Evolutionary conservation across 53 echinoderm and acorn worm genomes (phyloP), one percentile per base, ranked within the genome.

Genomic region (Apostichopus leukothele): DNA sequence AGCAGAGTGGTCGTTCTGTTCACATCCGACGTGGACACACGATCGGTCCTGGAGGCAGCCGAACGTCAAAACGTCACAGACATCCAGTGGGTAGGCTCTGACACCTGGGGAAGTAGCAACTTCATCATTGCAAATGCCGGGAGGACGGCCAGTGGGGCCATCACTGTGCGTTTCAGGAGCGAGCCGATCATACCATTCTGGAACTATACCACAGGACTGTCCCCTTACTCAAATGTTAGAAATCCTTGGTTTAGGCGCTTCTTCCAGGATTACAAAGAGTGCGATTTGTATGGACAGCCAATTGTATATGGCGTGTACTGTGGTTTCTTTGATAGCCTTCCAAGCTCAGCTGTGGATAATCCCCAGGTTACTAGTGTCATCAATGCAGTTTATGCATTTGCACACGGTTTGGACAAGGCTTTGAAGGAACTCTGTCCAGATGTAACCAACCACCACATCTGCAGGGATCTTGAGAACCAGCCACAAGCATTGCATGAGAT

Each of bases 241-340:
- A 97, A 95, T 76, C 97, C 97, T 5, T 97, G 97, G 97, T 97
- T 92, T 89, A 54, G 67, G 78, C 90, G 86, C 20, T 95, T 78
- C 67, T 79, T 90, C 68, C 86, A 86, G 87, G 97, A 97, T 53
- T 78, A 50, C 1, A 90, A 91, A 59, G 21, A 92, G 80, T 97
- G 95, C 53, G 93, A 95, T 55, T 73, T 91, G 7, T 89, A 78
- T 50, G 88, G 88, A 6, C 18, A 50, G 8, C 51, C 27, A 22
- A 73, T 14, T 18, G 26, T 71, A 18, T 73, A 51, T 7, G 21
- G 6, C 20, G 20, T 8, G 9, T 87, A 19, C n/a, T 52, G 75
- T 52, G 19, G 6, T 0, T 52, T 4, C 21, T 6, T 0, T 26
- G 19, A 39, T 21, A 19, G 16, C 55, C 10, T 51, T 87, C 20